Evolutionary conservation across 2,888 invertebrate species (phyloP), one percentile per base, ranked within the genome.

Genomic region (Epistrophe grossulariae): DNA sequence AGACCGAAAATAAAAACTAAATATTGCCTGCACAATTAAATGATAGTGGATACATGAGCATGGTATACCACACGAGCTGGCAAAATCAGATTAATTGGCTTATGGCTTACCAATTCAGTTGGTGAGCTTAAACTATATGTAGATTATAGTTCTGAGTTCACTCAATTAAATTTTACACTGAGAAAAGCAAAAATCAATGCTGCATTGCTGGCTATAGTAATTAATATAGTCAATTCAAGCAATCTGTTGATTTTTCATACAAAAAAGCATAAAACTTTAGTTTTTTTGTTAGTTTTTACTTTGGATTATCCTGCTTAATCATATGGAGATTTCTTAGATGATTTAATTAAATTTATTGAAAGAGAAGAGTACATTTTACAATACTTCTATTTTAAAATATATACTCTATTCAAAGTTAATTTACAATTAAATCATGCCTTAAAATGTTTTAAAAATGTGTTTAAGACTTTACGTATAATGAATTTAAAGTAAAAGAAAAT

Each of bases 101-200:
- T 62, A 62, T 10, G 62, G 62, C 40, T 62, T 62, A 62, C 62
- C 43, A 62, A n/a, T 24, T 43, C 9, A 43, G 62, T 62, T 13
- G 43, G 15, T 43, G 15, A 62, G 15, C 15, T 62, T 4, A 24
- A 62, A 43, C 24, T 24, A 40, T 9, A 40, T 38, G 24, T 8
- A 43, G 40, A 62, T 62, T 62, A 24, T 24, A 62, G 43, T 43
- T 8, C 9, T 43, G 40, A 62, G 40, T 62, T 62, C 62, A 40
- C 62, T 43, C 62, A 62, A 62, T 62, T 62, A 43, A 62, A 62
- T 62, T 1, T 43, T 9, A 24, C 10, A 13, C 9, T 4, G 40
- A 13, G 9, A 13, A 43, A 43, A 15, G 15, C 13, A 24, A 43
- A 40, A 62, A 62, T 62, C 40, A 62, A 62, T 62, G 40, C 43